Percentiles rank a stretch among this genome's conserved stretches.
Evolutionary conservation across 1,140 invertebrate species (phyloP).

Genomic region (Drosophila takahashii): DNA sequence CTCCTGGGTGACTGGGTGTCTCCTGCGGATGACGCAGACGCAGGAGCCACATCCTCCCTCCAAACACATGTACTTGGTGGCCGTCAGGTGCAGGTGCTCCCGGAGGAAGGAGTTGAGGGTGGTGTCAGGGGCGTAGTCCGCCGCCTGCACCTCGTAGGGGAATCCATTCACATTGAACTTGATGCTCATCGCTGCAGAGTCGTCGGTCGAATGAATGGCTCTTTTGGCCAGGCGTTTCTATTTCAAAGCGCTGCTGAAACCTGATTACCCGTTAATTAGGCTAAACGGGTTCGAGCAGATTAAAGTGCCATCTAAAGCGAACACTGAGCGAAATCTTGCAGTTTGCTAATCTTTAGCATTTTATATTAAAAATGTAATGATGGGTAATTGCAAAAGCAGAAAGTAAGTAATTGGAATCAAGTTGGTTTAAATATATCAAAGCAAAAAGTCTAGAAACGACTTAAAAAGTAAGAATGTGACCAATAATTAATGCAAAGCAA

Average conservation of each 20-base stretch:
- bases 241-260: constrained; percentile 53
- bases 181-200: constrained; percentile 58
- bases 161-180: constrained; percentile 70
- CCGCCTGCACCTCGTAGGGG: constrained; percentile 60
- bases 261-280: constrained; percentile 50
- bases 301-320: constrained; percentile 17
- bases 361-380: neutral
- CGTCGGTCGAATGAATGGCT: constrained; percentile 27
- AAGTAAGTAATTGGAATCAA: no score
- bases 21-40: constrained; percentile 87
- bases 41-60: constrained; percentile 94
- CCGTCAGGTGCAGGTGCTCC: constrained; percentile 88
- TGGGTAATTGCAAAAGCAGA: neutral
- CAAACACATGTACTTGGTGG: constrained; percentile 92
- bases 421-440: no score
- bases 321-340: constrained; percentile 27
- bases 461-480: no score
- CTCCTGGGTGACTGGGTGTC: constrained; percentile 86
- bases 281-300: constrained; percentile 43
- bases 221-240: constrained; percentile 23
- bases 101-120: constrained; percentile 89
- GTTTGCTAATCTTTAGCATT: neutral
- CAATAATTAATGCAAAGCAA: no score
- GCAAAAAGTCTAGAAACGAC: no score
- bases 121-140: constrained; percentile 85